Evolutionary conservation across 2,888 invertebrate genomes (phyloP), one percentile per base, ranked within the genome.

Genomic region (Sialis fuliginosa): DNA sequence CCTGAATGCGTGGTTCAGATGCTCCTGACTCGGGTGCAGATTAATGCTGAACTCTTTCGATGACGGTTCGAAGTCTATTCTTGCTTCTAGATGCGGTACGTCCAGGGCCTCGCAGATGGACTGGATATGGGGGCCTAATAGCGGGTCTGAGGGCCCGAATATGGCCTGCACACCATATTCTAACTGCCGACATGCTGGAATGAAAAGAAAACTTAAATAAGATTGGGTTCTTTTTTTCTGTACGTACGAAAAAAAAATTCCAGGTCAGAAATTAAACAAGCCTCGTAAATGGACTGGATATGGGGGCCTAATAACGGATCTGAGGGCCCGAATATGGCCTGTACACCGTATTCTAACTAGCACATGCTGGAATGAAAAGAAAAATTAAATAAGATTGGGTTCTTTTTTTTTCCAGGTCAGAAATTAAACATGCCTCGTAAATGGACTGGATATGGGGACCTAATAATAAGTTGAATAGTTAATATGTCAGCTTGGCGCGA

Each of bases 91-190:
- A 60, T 93, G 90, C 0, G 93, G 93, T n/a, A 90, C 79, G 61
- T 90, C 87, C 46, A 92, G 68, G 0, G 90, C 81, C 54, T 85
- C 84, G 61, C 91, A 89, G 61, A 93, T 84, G 42, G 89, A 88
- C 60, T 87, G 85, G 43, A 93, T 78, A 54, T 92, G 89, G 0
- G 81, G 74, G 0, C 88, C 84, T 8, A 91, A 68, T 39, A 84
- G 68, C 1, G 86, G 81, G 55, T 91, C 89, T 9, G 86, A 81
- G 6, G 89, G 88, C 6, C 92, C 92, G 62, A 91, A 88, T 56
- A 91, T 74, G 5, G 86, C 89, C 52, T 89, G 83, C 0, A 90
- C 84, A 1, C 93, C 92, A 30, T 78, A 76, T 55, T 84, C 82
- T 58, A 92, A 71, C 62, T 89, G 84, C 5, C 75, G 72, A 62